Conservation (phyloP, 2,888 invertebrate species). For the Hecatera dysodea region DNA sequence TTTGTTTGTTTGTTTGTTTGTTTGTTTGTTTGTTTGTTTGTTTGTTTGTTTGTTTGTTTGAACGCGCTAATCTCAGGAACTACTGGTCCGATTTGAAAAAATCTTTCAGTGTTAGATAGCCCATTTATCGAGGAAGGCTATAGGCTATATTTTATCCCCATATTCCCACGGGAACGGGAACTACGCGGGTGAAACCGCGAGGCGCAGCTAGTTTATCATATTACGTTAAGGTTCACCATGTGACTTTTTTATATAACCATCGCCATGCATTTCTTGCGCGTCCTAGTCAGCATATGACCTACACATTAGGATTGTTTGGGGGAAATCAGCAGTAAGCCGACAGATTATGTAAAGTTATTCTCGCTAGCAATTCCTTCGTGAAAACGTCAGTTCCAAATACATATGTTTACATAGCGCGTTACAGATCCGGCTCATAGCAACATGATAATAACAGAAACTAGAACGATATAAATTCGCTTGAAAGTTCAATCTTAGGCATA, state of each 20-base stretch:
- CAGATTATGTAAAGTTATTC: neutral
- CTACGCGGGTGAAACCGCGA: too few species aligned
- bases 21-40: too few species aligned
- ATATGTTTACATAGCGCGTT: neutral
- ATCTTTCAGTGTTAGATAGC: too few species aligned
- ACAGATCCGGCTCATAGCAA: slow-evolving; percentile 6
- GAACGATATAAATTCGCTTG: neutral
- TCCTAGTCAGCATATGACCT: neutral
- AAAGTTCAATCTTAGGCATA: neutral
- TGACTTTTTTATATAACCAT: neutral
- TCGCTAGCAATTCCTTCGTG: neutral
- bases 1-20: too few species aligned
- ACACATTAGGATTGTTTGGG: neutral
- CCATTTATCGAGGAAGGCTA: too few species aligned
- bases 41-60: too few species aligned
- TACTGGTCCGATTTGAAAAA: too few species aligned
- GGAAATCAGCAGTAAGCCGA: neutral
- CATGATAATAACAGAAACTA: slow-evolving; percentile 18
- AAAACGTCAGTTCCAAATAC: slow-evolving; percentile 1
- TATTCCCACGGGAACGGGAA: too few species aligned
- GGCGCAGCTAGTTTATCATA: too few species aligned
- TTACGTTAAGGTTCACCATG: too few species aligned
- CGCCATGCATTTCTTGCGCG: neutral
- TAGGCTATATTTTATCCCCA: too few species aligned
- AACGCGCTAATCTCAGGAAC: too few species aligned